Base-by-base conservation (phyloP, 2,888 invertebrate species). In the Scaptodrosophila latifasciaeformis region DNA sequence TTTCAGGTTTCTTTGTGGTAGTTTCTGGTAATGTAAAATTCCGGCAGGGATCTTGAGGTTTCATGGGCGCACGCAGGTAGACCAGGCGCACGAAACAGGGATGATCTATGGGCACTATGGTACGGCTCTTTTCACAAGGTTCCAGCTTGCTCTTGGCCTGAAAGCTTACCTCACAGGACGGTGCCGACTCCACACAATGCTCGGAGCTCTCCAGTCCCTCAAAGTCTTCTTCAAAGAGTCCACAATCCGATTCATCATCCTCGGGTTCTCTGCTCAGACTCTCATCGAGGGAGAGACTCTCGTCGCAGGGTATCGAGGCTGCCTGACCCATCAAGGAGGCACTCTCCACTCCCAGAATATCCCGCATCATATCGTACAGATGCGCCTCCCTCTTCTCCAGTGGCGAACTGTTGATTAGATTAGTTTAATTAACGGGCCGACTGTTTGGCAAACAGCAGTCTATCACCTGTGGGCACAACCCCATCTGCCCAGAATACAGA, bases 361-460 rank as follows among this genome's bases (percentile, higher is more conserved):
- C 56, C 6, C 53, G 46, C 62, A 76, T 61, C 79, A 78, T 61
- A 35, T 81, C 66, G 18, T 81, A 31, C 49, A 76, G 59, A 49
- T 75, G 56, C 18, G 71, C 30, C 29, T 81, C 72, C 0, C 47
- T 51, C 7, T 62, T 43, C 15, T 50, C 56, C 62, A 62, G 7
- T 1, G 76, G 58, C 2, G 79, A 49, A 17, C 75, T 80, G 30
- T 3, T 5, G 7, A 24, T 3, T 5, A 3, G 7, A 24, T 3
- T 5, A 24, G 24, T 7, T 24, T 24, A 24, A 24, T 24, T 24
- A 24, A 24, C 3, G 24, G 3, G 24, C 3, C 24, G 24, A 7
- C 24, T 24, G 24, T 24, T 7, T 7, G 7, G 24, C 24, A 5
- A 24, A 24, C 39, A 59, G 40, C 47, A 55, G 18, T n/a, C 17